Conservation (phyloP, 2,888 invertebrate genomes). For the Athalia rosae region DNA sequence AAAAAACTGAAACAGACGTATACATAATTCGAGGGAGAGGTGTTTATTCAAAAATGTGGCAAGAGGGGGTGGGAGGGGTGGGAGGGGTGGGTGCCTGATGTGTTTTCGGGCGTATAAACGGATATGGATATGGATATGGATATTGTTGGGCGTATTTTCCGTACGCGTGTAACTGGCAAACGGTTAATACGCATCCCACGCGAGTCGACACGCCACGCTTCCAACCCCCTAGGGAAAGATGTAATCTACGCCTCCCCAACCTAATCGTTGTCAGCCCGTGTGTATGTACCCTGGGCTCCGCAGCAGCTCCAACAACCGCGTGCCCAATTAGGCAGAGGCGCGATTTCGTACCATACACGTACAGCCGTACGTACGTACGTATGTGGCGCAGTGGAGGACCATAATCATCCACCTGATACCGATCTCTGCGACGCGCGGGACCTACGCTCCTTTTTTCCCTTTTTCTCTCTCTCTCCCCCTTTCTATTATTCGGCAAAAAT, state of each 20-base stretch:
- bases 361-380: not conserved
- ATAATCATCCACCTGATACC: conserved; percentile 25
- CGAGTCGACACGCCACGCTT: conserved; percentile 35
- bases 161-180: conserved; percentile 12
- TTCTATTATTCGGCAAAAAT: no score
- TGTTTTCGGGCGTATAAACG: no score
- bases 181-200: conserved; percentile 38
- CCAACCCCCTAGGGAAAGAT: conserved; percentile 42
- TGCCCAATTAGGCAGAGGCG: conserved; percentile 38
- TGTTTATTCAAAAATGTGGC: no score
- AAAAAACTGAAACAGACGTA: not conserved
- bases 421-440: conserved; percentile 11
- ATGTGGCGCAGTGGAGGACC: not conserved
- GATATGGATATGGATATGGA: no score
- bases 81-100: not conserved
- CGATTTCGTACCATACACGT: conserved; percentile 29
- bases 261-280: conserved; percentile 44
- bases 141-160: not conserved
- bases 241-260: conserved; percentile 43
- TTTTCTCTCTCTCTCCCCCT: no score
- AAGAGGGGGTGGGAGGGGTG: not conserved
- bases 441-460: not conserved
- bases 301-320: conserved; percentile 24
- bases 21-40: not conserved
- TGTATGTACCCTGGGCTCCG: conserved; percentile 1